These are phyloP conservation scores for Hanleya hanleyi DNA, from an alignment of 2,888 invertebrate species.

Conservation along the genomic window DNA sequence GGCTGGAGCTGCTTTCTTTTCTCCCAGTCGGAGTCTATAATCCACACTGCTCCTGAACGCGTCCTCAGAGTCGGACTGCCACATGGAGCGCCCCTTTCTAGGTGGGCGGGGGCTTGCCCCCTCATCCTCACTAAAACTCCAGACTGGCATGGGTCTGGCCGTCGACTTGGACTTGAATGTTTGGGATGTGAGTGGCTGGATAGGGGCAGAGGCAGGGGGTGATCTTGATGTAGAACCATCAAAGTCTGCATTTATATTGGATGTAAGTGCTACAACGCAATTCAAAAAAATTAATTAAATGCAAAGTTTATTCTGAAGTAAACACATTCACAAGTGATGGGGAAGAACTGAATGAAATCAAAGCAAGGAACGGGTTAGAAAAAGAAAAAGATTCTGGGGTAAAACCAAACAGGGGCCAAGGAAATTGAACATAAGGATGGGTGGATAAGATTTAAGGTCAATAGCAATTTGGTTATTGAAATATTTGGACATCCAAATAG, in stretches of 20 bases:
- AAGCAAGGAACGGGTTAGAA: too few relatives aligned
- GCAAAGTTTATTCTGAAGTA: too few relatives aligned
- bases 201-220: not conserved
- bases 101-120: not conserved
- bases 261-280: conserved; percentile 1
- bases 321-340: too few relatives aligned
- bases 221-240: not conserved
- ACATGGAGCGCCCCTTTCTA: not conserved
- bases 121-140: conserved; percentile 8
- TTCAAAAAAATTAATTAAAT: too few relatives aligned
- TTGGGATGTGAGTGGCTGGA: not conserved
- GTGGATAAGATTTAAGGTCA: too few relatives aligned
- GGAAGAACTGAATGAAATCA: too few relatives aligned
- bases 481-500: too few relatives aligned
- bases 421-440: too few relatives aligned
- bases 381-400: too few relatives aligned
- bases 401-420: too few relatives aligned
- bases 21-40: not conserved
- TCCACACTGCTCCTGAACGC: conserved; percentile 5
- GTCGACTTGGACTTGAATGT: conserved; percentile 30
- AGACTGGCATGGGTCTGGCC: conserved; percentile 10
- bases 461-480: too few relatives aligned
- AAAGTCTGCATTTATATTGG: conserved; percentile 5
- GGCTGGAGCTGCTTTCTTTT: not conserved
- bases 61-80: not conserved